Percentiles rank a stretch among this genome's conserved stretches.
Evolutionary conservation across 1,140 invertebrate genomes (phyloP).

Genomic region (Sesamia nonagrioides): DNA sequence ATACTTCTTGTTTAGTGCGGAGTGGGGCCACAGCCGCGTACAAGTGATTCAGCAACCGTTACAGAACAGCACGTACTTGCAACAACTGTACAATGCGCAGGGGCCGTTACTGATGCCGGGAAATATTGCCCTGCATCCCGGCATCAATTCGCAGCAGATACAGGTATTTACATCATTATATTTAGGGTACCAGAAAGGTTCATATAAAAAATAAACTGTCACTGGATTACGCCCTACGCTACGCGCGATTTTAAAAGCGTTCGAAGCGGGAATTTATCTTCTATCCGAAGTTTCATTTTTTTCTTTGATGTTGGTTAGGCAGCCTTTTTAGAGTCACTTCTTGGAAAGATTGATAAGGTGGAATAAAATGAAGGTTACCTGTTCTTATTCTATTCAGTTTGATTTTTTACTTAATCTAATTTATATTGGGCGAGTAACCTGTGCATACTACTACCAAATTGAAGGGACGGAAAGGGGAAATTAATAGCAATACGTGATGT

Average conservation of each 20-base stretch:
- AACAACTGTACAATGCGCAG: constrained; percentile 93
- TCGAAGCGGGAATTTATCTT: too few species aligned
- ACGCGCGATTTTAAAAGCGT: too few species aligned
- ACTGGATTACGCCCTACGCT: too few species aligned
- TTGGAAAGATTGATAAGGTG: background rate
- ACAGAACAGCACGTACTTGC: constrained; percentile 92
- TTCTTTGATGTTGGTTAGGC: background rate
- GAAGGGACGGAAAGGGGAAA: too few species aligned
- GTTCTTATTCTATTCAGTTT: background rate
- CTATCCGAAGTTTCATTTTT: too few species aligned
- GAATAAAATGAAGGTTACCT: background rate
- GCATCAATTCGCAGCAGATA: constrained; percentile 93
- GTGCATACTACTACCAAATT: too few species aligned
- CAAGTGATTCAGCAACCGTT: constrained; percentile 95
- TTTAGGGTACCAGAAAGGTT: too few species aligned
- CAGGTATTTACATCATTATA: too few species aligned
- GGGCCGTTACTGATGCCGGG: constrained; percentile 93
- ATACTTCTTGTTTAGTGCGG: constrained; percentile 73
- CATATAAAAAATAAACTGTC: too few species aligned
- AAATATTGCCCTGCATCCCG: constrained; percentile 92
- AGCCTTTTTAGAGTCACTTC: background rate
- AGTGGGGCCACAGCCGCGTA: constrained; percentile 89
- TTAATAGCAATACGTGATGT: too few species aligned
- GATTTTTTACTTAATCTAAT: background rate
- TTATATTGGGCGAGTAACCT: too few species aligned